Evolutionary conservation across 2,113 vertebrate species (phyloP).

Genomic region (Atractosteus spatula): DNA sequence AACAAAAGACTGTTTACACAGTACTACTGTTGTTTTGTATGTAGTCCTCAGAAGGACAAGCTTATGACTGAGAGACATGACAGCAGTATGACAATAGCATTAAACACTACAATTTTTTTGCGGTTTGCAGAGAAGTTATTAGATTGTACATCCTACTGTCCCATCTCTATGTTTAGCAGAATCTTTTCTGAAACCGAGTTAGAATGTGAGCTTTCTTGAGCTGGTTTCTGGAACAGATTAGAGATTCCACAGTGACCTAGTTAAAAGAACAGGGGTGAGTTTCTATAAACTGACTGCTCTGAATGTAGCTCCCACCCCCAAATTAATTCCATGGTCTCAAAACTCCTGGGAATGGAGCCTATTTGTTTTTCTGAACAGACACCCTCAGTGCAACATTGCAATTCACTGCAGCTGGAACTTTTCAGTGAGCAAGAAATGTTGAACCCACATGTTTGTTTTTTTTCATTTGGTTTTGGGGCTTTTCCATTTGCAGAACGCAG

Average conservation of each 20-base stretch:
- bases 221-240: neutral
- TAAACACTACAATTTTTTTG: too few relatives aligned
- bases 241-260: conserved; percentile 60
- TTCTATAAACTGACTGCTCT: conserved; percentile 16
- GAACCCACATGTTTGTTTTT: conserved; percentile 12
- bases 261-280: conserved; percentile 60
- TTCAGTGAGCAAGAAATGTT: conserved; percentile 1
- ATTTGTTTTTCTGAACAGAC: conserved; percentile 26
- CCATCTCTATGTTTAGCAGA: too few relatives aligned
- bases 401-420: conserved; percentile 36
- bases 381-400: conserved; percentile 28
- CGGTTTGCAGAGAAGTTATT: too few relatives aligned
- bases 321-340: neutral
- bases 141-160: too few relatives aligned
- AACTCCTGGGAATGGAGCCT: conserved; percentile 6
- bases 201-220: neutral
- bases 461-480: neutral
- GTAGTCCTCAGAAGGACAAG: too few relatives aligned
- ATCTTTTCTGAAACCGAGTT: too few relatives aligned
- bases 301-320: conserved; percentile 29
- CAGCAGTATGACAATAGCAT: too few relatives aligned
- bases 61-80: too few relatives aligned
- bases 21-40: too few relatives aligned
- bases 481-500: neutral
- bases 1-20: too few relatives aligned